These are phyloP conservation scores for Microctonus hyperodae DNA, from an alignment of 2,888 invertebrate species.

Conservation along the genomic window DNA sequence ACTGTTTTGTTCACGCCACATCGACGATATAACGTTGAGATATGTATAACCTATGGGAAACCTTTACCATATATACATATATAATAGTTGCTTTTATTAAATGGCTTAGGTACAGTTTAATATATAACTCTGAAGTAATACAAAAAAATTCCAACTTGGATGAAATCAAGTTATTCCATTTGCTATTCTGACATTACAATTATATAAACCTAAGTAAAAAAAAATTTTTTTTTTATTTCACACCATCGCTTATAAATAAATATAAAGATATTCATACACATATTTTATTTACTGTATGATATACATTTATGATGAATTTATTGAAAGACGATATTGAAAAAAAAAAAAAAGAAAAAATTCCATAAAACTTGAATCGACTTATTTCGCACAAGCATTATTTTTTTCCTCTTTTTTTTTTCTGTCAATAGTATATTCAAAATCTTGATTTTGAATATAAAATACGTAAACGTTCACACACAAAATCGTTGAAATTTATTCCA, in stretches of 20 bases:
- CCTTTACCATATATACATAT: not conserved
- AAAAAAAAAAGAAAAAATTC: no score
- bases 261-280: no score
- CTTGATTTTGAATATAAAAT: not conserved
- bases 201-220: no score
- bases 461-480: not conserved
- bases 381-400: no score
- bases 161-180: not conserved
- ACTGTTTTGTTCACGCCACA: slow-evolving; percentile 19
- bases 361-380: no score
- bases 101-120: not conserved
- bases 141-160: not conserved
- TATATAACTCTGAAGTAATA: not conserved
- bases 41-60: slow-evolving; percentile 8
- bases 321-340: no score
- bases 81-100: not conserved
- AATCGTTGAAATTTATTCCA: not conserved
- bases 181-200: no score
- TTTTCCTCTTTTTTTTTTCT: no score
- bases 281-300: no score
- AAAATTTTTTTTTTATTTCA: no score
- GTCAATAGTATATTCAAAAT: not conserved
- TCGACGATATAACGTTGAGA: not conserved
- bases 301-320: no score
- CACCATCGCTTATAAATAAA: no score